A percentile compares a stretch with the other conserved stretches of the same genome.
Evolutionary conservation across 1,140 invertebrate species (phyloP).

Genomic region (Brachionus koreanus): DNA sequence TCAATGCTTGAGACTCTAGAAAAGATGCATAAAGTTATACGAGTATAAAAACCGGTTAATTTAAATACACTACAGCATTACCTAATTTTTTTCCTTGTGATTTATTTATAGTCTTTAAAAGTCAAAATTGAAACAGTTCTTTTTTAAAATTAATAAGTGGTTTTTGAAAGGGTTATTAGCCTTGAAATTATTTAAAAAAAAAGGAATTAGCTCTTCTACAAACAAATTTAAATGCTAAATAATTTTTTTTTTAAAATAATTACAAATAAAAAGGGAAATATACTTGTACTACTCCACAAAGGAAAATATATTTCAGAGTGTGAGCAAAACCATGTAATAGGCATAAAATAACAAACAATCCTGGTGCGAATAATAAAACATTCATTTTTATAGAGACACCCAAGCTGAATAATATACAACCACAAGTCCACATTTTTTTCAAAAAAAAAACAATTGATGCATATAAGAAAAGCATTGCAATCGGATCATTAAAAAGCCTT

Average conservation of each 20-base stretch:
- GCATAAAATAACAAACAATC: constrained; percentile 77
- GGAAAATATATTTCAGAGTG: constrained; percentile 70
- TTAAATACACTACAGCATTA: too few species aligned
- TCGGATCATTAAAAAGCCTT: constrained; percentile 92
- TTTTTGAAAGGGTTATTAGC: too few species aligned
- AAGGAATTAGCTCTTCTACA: too few species aligned
- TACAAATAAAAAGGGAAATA: constrained; percentile 48
- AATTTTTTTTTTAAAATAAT: constrained; percentile 21
- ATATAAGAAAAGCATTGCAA: constrained; percentile 87
- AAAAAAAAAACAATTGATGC: constrained; percentile 80
- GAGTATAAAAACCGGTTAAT: too few species aligned
- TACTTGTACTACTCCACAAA: constrained; percentile 80
- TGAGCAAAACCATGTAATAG: constrained; percentile 68
- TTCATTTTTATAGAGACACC: constrained; percentile 99
- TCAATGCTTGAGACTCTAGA: too few species aligned
- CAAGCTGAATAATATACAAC: constrained; percentile 78
- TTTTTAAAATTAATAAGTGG: too few species aligned
- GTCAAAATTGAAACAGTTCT: too few species aligned
- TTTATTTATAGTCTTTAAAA: too few species aligned
- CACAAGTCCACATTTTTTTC: constrained; percentile 73
- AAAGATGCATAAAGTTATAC: too few species aligned
- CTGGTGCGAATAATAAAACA: constrained; percentile 87
- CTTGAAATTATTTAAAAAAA: too few species aligned
- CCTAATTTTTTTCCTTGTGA: too few species aligned
- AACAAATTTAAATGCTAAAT: too few species aligned